phyloP scores from a whole-genome alignment of 2,888 invertebrate genomes.

The Syrista parreyssii region DNA sequence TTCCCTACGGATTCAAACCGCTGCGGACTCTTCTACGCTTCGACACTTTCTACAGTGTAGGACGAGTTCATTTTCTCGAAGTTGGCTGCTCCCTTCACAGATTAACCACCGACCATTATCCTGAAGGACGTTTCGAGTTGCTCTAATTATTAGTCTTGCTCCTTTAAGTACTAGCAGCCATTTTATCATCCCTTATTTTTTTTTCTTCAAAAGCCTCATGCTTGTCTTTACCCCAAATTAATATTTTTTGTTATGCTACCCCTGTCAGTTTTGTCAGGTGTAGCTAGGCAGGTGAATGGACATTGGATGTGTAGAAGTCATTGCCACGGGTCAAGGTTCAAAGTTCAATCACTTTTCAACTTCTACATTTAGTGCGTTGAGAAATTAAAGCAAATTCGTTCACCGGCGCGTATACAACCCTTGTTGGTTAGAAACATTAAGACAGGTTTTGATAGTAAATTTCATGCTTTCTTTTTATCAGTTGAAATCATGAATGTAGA shows the following conservation, averaged over 20 bases:
- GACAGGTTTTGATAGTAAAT: neutral
- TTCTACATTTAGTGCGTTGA: neutral
- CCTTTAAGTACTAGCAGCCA: neutral
- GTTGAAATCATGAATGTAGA: no score
- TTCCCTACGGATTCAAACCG: neutral
- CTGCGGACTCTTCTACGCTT: neutral
- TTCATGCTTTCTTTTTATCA: neutral
- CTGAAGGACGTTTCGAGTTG: neutral
- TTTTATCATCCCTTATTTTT: neutral
- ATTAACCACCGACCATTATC: neutral
- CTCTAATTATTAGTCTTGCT: neutral
- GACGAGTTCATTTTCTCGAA: neutral
- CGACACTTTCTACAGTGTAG: neutral
- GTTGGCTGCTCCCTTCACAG: neutral
- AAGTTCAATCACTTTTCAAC: neutral
- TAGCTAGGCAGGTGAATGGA: neutral
- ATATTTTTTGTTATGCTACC: no score
- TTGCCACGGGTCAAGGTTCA: neutral
- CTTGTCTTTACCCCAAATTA: no score
- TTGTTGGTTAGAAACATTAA: neutral
- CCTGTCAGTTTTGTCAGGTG: no score
- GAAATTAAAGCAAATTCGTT: neutral
- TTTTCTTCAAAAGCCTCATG: no score
- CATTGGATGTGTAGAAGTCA: neutral
- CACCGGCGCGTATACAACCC: no score